Evolutionary conservation across 2,888 invertebrate species (phyloP), one percentile per base, ranked within the genome.

Genomic region (Stenotaenia linearis): DNA sequence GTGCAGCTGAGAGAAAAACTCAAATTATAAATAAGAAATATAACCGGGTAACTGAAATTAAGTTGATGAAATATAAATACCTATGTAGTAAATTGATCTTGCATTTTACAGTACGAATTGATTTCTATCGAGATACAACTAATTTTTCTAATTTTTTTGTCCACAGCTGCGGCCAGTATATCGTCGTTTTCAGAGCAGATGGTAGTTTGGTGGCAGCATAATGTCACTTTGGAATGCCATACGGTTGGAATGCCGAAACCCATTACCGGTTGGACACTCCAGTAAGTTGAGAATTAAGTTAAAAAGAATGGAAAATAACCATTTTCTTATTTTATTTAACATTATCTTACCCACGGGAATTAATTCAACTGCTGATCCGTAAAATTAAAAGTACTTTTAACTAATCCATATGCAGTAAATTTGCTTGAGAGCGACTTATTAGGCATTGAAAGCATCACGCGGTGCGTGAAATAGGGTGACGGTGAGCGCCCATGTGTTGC

Each of bases 151-250:
- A 74, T 80, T 75, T n/a, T 40, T 23, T 69, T 25, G 7, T 61
- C 32, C 45, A 40, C 75, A 80, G 80, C 80, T 77, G 77, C 45
- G 10, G 80, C 80, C 15, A 69, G 77, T 61, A 79, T 80, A 35
- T 79, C 80, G n/a, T 32, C 80, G 30, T 80, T 80, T 79, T 80
- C 80, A 15, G 74, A 50, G 28, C 56, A 40, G 21, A 28, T 80
- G 37, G 30, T 79, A n/a, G 18, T 69, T 56, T 79, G 61, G 77
- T 80, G 80, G 80, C 79, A 79, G 61, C 50, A 35, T 18, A 80
- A 80, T 30, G 21, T 80, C 21, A 79, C 75, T 30, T 74, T 80
- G 12, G 30, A 32, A 30, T 80, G 80, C 40, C 80, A 75, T 12
- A 50, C 77, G 9, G 37, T 75, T 28, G 80, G 80, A 35, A 75